Evolutionary conservation across 2,888 invertebrate species (phyloP).

Genomic region (Microctonus hyperodae): DNA sequence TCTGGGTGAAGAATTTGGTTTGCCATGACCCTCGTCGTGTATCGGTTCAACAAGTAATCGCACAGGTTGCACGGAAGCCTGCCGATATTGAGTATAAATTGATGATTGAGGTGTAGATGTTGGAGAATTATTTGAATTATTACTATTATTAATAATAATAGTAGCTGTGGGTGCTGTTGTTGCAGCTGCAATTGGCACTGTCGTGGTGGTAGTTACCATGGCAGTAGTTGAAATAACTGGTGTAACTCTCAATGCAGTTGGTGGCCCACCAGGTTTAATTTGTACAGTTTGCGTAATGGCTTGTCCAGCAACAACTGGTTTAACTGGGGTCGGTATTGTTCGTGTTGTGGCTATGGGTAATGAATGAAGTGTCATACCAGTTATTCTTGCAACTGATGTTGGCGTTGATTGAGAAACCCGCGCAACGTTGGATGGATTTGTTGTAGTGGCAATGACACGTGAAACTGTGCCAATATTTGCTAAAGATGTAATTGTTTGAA

Average conservation of each 20-base stretch:
- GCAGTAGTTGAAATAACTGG: conserved; percentile 27
- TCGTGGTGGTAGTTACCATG: conserved; percentile 33
- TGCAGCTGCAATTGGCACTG: conserved; percentile 8
- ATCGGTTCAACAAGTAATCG: conserved; percentile 58
- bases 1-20: conserved; percentile 72
- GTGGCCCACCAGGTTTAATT: conserved; percentile 49
- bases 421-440: conserved; percentile 50
- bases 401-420: conserved; percentile 53
- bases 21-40: conserved; percentile 57
- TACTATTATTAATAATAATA: conserved; percentile 33
- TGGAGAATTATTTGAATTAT: conserved; percentile 39
- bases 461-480: conserved; percentile 55
- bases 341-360: conserved; percentile 54
- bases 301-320: conserved; percentile 48
- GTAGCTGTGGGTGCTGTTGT: conserved; percentile 32
- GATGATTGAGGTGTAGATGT: conserved; percentile 41
- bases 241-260: conserved; percentile 32
- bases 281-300: conserved; percentile 55
- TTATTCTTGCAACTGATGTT: conserved; percentile 56
- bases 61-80: conserved; percentile 56
- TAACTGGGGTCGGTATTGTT: conserved; percentile 52
- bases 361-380: conserved; percentile 58
- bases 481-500: conserved; percentile 58
- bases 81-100: conserved; percentile 56
- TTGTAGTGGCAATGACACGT: conserved; percentile 56